These are phyloP conservation scores for Whitmania pigra DNA, from an alignment of 1,140 invertebrate genomes.

Conservation along the genomic window DNA sequence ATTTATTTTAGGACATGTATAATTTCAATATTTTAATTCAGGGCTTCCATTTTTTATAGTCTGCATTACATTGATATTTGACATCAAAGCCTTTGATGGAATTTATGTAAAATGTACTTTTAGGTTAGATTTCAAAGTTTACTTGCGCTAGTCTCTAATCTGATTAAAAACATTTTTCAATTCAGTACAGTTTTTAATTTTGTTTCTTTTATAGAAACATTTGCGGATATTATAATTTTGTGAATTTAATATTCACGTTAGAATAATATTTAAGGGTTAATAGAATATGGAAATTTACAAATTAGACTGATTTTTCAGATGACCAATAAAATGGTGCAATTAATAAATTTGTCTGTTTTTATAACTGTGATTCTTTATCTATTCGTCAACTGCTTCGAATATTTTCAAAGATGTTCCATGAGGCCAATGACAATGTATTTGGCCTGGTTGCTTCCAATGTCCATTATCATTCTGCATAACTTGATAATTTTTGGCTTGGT, in stretches of 20 bases:
- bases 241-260: too few species aligned
- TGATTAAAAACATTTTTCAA: not conserved
- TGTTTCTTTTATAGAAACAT: not conserved
- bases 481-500: constrained; percentile 6
- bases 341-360: too few species aligned
- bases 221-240: not conserved
- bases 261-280: too few species aligned
- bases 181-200: not conserved
- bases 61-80: not conserved
- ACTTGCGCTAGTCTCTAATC: too few species aligned
- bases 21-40: not conserved
- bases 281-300: too few species aligned
- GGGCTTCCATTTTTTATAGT: constrained; percentile 5
- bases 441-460: constrained; percentile 17
- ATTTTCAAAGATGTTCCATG: constrained; percentile 14
- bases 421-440: not conserved
- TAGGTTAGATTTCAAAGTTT: not conserved
- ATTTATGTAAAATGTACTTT: constrained; percentile 11
- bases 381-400: too few species aligned
- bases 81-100: constrained; percentile 18
- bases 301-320: too few species aligned
- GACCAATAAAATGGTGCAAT: too few species aligned
- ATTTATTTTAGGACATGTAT: too few species aligned
- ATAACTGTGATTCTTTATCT: too few species aligned
- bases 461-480: constrained; percentile 14